Conservation (phyloP, 2,113 vertebrate species). For the Centropus bengalensis region DNA sequence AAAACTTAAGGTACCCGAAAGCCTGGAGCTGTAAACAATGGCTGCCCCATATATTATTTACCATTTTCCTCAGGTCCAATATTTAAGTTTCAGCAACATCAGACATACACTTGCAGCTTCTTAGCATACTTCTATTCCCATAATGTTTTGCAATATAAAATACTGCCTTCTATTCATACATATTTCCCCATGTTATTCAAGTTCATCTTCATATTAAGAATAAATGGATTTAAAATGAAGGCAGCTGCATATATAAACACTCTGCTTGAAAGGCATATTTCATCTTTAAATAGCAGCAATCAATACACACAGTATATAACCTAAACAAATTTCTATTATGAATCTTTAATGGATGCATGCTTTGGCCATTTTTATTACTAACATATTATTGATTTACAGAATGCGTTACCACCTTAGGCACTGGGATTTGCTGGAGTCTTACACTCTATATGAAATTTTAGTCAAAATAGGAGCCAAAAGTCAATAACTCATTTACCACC, state of each 20-base stretch:
- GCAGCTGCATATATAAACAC: conserved; percentile 35
- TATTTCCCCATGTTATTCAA: conserved; percentile 22
- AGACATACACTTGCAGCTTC: neutral
- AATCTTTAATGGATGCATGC: conserved; percentile 52
- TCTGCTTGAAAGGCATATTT: conserved; percentile 45
- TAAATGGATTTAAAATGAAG: conserved; percentile 41
- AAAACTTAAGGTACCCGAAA: neutral
- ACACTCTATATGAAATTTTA: conserved; percentile 37
- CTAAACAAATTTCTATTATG: conserved; percentile 68
- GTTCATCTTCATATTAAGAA: conserved; percentile 52
- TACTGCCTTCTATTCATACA: neutral
- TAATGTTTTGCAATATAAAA: neutral
- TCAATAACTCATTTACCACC: conserved; percentile 69
- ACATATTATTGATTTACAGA: conserved; percentile 67
- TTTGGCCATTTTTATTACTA: conserved; percentile 70
- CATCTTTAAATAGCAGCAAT: conserved; percentile 62
- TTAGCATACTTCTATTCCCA: neutral
- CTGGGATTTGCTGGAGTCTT: conserved; percentile 43
- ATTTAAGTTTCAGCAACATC: neutral
- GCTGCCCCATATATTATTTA: neutral
- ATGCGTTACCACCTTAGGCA: conserved; percentile 44
- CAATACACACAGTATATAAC: conserved; percentile 34
- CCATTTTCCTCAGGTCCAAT: neutral
- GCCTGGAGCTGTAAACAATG: neutral
- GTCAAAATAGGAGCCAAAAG: conserved; percentile 55